Evolutionary conservation across 92 coral and sea anemone species (phyloP).

Genomic region (Anthopleura xanthogrammica): DNA sequence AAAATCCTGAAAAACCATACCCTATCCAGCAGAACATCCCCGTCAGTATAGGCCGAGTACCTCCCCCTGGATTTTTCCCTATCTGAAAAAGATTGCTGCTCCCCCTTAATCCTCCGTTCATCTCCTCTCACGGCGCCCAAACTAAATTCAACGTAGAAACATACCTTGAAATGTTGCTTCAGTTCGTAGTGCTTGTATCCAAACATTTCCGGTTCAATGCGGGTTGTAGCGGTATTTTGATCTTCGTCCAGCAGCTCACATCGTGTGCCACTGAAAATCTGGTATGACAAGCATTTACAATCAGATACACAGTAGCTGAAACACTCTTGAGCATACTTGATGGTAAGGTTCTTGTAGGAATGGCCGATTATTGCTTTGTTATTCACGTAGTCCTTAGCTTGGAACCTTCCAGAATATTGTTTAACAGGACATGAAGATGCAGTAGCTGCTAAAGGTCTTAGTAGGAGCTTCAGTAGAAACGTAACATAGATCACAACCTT

Average conservation of each 20-base stretch:
- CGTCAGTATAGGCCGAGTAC: too few relatives aligned
- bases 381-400: neutral
- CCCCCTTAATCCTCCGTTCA: too few relatives aligned
- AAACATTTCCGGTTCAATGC: neutral
- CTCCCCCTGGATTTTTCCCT: too few relatives aligned
- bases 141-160: too few relatives aligned
- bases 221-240: neutral
- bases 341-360: conserved; percentile 18
- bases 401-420: neutral
- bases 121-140: too few relatives aligned
- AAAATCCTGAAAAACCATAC: too few relatives aligned
- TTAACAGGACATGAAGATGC: neutral
- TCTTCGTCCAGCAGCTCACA: conserved; percentile 30
- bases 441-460: neutral
- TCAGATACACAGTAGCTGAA: conserved; percentile 29
- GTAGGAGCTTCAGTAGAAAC: neutral
- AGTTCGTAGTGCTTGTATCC: neutral
- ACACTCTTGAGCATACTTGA: conserved; percentile 13
- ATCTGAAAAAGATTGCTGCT: too few relatives aligned
- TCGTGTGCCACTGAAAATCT: conserved; percentile 17
- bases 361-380: neutral
- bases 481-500: neutral
- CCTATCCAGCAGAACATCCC: too few relatives aligned
- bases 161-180: neutral
- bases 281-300: conserved; percentile 22